These are phyloP conservation scores for Calcarius ornatus DNA, from an alignment of 2,113 vertebrate genomes.

Conservation along the genomic window DNA sequence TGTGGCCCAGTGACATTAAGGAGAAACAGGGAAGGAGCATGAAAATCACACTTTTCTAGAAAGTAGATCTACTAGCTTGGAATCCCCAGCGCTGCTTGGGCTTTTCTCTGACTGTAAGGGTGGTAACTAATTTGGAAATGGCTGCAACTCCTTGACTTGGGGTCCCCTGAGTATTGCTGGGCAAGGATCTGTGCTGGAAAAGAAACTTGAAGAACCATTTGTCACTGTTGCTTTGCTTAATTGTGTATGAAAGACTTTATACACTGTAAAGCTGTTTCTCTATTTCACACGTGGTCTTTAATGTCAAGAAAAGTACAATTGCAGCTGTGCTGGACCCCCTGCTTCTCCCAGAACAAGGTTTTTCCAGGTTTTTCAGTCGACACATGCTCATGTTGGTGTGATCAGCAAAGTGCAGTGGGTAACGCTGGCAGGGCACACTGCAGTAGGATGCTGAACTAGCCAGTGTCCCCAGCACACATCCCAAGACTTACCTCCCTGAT, in stretches of 20 bases:
- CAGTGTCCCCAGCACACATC: not conserved
- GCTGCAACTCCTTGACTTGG: not conserved
- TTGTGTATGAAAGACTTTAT: not conserved
- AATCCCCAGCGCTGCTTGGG: not conserved
- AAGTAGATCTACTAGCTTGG: not conserved
- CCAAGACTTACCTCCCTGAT: conserved; percentile 86
- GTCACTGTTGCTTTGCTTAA: not conserved
- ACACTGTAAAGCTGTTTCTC: not conserved
- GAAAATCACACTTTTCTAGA: not conserved
- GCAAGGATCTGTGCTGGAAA: not conserved
- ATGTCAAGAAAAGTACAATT: not conserved
- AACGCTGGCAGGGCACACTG: too few relatives aligned
- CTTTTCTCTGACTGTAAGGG: not conserved
- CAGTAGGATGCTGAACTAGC: not conserved
- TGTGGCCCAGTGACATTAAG: not conserved
- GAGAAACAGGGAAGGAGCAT: not conserved
- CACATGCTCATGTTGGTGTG: fast-evolving
- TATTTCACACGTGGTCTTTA: not conserved
- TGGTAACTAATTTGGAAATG: not conserved
- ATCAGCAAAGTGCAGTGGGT: not conserved
- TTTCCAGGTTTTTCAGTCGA: not conserved
- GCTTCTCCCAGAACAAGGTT: not conserved
- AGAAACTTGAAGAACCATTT: not conserved
- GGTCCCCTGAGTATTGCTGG: not conserved
- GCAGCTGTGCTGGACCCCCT: not conserved